Conservation (phyloP, 2,113 vertebrate genomes). For the Redunca redunca region DNA sequence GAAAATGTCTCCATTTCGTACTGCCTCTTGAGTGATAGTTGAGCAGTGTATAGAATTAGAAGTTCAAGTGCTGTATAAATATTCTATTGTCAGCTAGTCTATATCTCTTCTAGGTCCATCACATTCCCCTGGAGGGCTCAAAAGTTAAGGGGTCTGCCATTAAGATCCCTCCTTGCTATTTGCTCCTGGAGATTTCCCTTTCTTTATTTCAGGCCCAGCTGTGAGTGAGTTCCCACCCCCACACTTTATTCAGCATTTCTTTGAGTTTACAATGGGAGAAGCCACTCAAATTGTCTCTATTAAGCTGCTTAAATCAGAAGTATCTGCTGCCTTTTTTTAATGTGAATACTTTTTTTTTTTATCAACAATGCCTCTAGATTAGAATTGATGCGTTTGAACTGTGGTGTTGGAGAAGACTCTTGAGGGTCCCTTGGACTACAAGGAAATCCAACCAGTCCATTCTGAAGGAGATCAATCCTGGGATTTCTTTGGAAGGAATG, state of each 20-base stretch:
- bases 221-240: not conserved
- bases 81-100: not conserved
- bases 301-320: not conserved
- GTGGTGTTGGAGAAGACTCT: too few relatives aligned
- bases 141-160: not conserved
- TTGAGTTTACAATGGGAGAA: not conserved
- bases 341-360: not conserved
- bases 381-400: too few relatives aligned
- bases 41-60: not conserved
- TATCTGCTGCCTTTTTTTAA: not conserved
- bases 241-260: not conserved
- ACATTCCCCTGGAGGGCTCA: not conserved
- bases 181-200: not conserved
- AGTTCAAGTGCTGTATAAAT: not conserved
- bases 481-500: too few relatives aligned
- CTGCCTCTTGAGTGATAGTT: not conserved
- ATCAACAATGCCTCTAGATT: not conserved
- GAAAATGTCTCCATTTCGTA: not conserved
- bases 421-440: too few relatives aligned
- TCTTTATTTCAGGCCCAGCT: not conserved
- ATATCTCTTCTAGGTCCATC: not conserved
- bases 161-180: not conserved
- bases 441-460: too few relatives aligned
- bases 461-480: too few relatives aligned
- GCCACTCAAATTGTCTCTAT: not conserved